Percentiles rank a stretch among this genome's conserved stretches.
phyloP scores from a whole-genome alignment of 2,888 invertebrate genomes.

The Coenonympha glycerion region DNA sequence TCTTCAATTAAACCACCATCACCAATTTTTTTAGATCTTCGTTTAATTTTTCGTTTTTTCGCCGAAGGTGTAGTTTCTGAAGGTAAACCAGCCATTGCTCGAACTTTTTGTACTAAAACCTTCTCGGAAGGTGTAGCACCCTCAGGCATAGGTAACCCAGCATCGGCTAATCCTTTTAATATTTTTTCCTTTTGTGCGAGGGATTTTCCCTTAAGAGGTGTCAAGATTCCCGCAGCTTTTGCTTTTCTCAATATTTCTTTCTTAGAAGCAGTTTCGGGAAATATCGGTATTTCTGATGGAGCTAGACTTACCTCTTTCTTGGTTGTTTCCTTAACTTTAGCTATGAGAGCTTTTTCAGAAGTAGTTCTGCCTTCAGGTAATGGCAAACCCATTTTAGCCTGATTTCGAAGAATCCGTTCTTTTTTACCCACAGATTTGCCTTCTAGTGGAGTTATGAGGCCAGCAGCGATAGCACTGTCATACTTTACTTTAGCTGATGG shows the following conservation, averaged over 20 bases:
- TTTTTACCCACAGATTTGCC: constrained; percentile 33
- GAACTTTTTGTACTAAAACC: constrained; percentile 37
- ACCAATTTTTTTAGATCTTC: constrained; percentile 38
- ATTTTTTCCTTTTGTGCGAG: constrained; percentile 40
- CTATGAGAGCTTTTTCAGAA: constrained; percentile 34
- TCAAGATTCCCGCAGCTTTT: constrained; percentile 24
- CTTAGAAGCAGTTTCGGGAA: constrained; percentile 28
- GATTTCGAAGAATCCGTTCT: constrained; percentile 33
- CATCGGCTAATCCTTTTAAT: constrained; percentile 38
- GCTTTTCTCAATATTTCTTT: constrained; percentile 27
- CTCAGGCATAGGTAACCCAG: constrained; percentile 45
- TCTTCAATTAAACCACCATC: constrained; percentile 39
- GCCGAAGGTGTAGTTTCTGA: constrained; percentile 39
- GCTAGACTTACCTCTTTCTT: constrained; percentile 8
- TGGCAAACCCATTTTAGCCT: constrained; percentile 31
- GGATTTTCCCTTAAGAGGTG: constrained; percentile 29
- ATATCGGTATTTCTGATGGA: constrained; percentile 25
- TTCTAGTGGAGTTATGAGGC: constrained; percentile 35
- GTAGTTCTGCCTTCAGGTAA: constrained; percentile 36
- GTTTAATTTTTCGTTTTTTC: constrained; percentile 38
- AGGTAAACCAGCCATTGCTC: constrained; percentile 33
- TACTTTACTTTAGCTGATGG: constrained; percentile 23
- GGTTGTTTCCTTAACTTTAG: constrained; percentile 31
- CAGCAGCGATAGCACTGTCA: constrained; percentile 29
- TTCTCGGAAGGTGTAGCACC: constrained; percentile 45